Evolutionary conservation across 1,140 invertebrate genomes (phyloP).

Genomic region (Heliconius congener): DNA sequence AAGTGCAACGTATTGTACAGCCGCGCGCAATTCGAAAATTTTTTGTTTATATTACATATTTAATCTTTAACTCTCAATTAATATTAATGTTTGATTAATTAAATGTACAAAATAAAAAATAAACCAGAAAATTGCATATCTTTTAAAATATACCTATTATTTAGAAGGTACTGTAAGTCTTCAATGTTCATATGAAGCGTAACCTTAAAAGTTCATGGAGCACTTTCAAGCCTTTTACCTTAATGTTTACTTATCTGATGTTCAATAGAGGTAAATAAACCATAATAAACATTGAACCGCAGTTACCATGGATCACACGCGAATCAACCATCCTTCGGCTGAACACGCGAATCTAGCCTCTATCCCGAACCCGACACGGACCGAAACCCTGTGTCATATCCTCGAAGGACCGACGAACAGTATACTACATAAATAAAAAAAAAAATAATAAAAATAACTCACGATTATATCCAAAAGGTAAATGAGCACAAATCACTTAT

Average conservation of each 20-base stretch:
- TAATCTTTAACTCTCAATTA: not conserved
- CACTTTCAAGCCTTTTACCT: not conserved
- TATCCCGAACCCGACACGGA: not conserved
- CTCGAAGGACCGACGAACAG: not conserved
- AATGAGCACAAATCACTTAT: constrained; percentile 59
- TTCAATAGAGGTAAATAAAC: constrained; percentile 51
- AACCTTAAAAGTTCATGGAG: not conserved
- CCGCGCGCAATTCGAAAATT: not conserved
- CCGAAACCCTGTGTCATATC: not conserved
- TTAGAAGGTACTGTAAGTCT: not conserved
- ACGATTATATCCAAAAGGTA: constrained; percentile 51
- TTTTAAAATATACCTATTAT: not conserved
- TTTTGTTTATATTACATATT: not conserved
- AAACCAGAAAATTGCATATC: not conserved
- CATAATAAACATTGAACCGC: constrained; percentile 42
- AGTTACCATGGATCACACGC: constrained; percentile 40
- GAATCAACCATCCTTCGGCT: constrained; percentile 40
- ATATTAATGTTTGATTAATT: not conserved
- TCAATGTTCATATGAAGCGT: not conserved
- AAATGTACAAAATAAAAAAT: not conserved
- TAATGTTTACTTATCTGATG: constrained; percentile 38
- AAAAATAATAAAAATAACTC: constrained; percentile 39
- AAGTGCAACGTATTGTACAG: not conserved
- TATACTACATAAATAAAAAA: not conserved
- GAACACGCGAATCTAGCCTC: constrained; percentile 26